phyloP scores from a whole-genome alignment of 2,113 vertebrate species.

The Campylorhamphus procurvoides region DNA sequence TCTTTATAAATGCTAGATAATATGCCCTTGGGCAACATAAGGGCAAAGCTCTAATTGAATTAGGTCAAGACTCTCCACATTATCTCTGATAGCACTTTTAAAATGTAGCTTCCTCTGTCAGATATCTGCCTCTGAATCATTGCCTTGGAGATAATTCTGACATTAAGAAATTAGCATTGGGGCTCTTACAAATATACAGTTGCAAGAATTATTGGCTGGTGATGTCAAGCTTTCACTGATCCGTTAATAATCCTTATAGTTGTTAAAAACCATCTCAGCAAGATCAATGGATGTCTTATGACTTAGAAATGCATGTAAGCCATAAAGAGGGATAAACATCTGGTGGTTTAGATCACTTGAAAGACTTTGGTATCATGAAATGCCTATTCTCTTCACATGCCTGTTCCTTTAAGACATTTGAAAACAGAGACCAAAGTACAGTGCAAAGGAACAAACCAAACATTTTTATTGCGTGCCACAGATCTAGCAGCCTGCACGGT shows the following conservation, averaged over 20 bases:
- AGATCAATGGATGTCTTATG: constrained; percentile 23
- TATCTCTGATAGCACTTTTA: constrained; percentile 61
- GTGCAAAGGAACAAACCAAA: not conserved
- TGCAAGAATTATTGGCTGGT: constrained; percentile 47
- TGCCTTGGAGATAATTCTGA: constrained; percentile 40
- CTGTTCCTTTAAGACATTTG: not conserved
- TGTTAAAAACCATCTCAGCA: constrained; percentile 30
- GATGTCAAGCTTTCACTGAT: constrained; percentile 51
- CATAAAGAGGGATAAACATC: not conserved
- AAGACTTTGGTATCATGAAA: not conserved
- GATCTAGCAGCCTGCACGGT: not conserved
- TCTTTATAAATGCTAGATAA: constrained; percentile 69
- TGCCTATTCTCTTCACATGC: not conserved
- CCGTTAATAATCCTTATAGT: constrained; percentile 60
- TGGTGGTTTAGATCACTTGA: not conserved
- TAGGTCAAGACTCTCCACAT: constrained; percentile 59
- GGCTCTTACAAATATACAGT: constrained; percentile 26
- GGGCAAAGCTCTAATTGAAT: constrained; percentile 62
- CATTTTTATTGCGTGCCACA: not conserved
- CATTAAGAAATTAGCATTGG: constrained; percentile 34
- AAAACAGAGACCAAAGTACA: not conserved
- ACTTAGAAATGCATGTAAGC: not conserved
- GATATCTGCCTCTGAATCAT: constrained; percentile 49
- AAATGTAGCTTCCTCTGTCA: constrained; percentile 58
- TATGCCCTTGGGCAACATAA: constrained; percentile 47